Evolutionary conservation across 1,140 invertebrate species (phyloP), one percentile per base, ranked within the genome.

Genomic region (Ladona fulva): DNA sequence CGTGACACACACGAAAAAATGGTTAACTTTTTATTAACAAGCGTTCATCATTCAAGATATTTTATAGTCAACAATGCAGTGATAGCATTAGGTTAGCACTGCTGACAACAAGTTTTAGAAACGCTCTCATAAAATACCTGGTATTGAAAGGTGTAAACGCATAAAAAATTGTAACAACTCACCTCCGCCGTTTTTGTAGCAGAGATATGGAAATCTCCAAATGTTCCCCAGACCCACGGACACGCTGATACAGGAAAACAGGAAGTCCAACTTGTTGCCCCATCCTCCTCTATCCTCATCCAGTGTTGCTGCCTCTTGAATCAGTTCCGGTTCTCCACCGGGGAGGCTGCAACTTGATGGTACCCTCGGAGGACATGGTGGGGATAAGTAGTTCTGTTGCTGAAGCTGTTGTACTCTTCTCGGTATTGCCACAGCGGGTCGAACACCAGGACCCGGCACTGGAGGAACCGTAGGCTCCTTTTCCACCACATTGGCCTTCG

Each of bases 201-300:
- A 86, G 25, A 88, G 80, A 79, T 86, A 87, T 10, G 88, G 88
- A 82, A 89, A 89, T 78, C 88, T 81, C 88, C 88, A 89, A 10
- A 88, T 86, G 80, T 87, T 87, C 19, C 86, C 87, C 0, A 88
- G 81, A 19, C 85, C 85, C n/a, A 85, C 82, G 42, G 83, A 81
- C 76, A 83, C 84, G 22, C 83, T 83, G 29, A 85, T 80, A 75
- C 86, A 85, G 11, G 84, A 85, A 79, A 86, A 83, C 29, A 86
- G 79, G 79, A 86, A 86, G 74, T 86, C 86, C 75, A 82, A 80
- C 78, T 87, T 83, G 79, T 85, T 86, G 77, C 81, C 83, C 85
- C 85, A 86, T 14, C 80, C 76, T 7, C 81, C 82, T 79, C 82
- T 78, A 59, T 80, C 80, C 19, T 76, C 42, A n/a, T 79, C 78